Conservation (phyloP, 2,113 vertebrate genomes). For the Oryzias melastigma region DNA sequence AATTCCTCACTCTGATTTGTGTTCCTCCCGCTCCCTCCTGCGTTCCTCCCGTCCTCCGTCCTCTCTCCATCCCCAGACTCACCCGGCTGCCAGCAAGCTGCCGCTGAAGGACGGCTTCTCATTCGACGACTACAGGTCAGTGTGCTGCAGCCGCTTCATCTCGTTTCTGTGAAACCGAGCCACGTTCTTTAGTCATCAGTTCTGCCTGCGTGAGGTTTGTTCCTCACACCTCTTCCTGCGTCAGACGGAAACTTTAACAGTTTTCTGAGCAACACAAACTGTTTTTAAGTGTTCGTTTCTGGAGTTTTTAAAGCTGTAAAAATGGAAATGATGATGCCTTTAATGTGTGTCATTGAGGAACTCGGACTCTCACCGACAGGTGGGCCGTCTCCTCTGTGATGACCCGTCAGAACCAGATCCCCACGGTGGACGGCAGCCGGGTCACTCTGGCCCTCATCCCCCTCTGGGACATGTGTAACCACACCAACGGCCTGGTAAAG, state of each 20-base stretch:
- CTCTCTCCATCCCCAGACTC: conserved; percentile 82
- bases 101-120: conserved; percentile 98
- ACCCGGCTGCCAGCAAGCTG: conserved; percentile 95
- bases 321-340: no score
- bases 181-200: no score
- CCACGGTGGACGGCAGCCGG: conserved; percentile 92
- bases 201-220: no score
- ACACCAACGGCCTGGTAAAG: conserved; percentile 93
- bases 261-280: no score
- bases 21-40: conserved; percentile 54
- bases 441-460: conserved; percentile 96
- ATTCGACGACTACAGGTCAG: conserved; percentile 98
- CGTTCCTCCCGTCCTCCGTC: conserved; percentile 44
- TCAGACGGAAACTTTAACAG: no score
- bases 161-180: not conserved
- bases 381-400: conserved; percentile 98
- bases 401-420: conserved; percentile 98
- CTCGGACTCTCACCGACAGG: conserved; percentile 61
- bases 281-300: no score
- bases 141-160: conserved; percentile 30
- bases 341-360: no score
- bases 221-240: no score
- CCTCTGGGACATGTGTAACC: conserved; percentile 99
- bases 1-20: conserved; percentile 86
- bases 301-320: no score